Evolutionary conservation across 2,888 invertebrate genomes (phyloP).

Genomic region (Pemphredon lugubris): DNA sequence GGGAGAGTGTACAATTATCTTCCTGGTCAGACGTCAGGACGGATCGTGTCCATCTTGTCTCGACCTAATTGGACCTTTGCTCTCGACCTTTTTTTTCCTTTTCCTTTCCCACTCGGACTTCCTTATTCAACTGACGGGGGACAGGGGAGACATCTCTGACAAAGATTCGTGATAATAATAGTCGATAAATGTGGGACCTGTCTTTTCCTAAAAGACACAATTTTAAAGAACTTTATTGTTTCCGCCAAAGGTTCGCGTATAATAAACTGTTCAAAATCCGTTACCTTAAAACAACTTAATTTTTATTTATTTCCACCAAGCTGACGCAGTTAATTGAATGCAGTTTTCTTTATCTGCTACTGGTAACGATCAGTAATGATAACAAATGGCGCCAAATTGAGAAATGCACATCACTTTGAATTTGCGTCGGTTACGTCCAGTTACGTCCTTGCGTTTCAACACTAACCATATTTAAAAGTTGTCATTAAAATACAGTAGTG

Average conservation of each 20-base stretch:
- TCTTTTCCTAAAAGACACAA: background rate
- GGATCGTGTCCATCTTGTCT: slow-evolving; percentile 36
- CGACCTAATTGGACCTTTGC: slow-evolving; percentile 43
- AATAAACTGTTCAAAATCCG: background rate
- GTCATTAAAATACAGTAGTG: too few relatives aligned
- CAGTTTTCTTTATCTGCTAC: too few relatives aligned
- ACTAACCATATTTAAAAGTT: too few relatives aligned
- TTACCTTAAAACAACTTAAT: too few relatives aligned
- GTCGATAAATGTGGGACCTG: slow-evolving; percentile 41
- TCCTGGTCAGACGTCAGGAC: slow-evolving; percentile 38
- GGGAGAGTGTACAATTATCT: slow-evolving; percentile 42
- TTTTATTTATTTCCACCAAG: too few relatives aligned
- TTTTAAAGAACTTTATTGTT: background rate
- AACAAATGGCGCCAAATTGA: background rate
- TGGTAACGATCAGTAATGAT: too few relatives aligned
- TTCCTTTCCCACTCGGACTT: slow-evolving; percentile 30
- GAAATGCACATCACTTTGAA: background rate
- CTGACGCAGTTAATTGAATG: too few relatives aligned
- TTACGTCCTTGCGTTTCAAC: too few relatives aligned
- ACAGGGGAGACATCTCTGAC: slow-evolving; percentile 48
- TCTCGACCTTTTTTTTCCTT: slow-evolving; percentile 34
- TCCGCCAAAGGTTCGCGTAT: too few relatives aligned
- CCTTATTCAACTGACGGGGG: slow-evolving; percentile 17
- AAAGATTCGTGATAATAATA: slow-evolving; percentile 13
- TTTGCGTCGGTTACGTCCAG: background rate